These are phyloP conservation scores for Pecten maximus DNA, from an alignment of 2,888 invertebrate genomes.

Conservation along the genomic window DNA sequence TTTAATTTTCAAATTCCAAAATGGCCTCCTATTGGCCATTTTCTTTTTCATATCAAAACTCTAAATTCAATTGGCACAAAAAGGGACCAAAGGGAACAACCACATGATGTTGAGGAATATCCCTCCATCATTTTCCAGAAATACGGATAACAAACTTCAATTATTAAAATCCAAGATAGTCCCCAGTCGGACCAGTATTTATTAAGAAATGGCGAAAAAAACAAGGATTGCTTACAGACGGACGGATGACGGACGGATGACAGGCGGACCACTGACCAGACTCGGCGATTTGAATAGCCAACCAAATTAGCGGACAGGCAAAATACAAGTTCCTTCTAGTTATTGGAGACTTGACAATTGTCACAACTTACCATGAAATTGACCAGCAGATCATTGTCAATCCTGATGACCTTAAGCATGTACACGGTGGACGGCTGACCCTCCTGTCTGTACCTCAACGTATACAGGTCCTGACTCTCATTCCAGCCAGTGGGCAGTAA, in stretches of 20 bases:
- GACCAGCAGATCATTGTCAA: conserved; percentile 65
- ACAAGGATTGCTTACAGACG: too few relatives aligned
- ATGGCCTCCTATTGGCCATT: neutral
- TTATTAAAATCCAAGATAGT: neutral
- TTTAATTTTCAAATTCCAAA: neutral
- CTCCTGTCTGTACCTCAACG: conserved; percentile 87
- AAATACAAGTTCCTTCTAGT: neutral
- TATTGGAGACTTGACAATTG: too few relatives aligned
- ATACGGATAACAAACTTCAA: neutral
- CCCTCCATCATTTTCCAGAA: neutral
- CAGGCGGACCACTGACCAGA: too few relatives aligned
- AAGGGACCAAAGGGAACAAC: neutral
- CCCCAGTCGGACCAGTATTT: neutral
- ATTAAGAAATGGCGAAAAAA: too few relatives aligned
- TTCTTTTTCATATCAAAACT: neutral
- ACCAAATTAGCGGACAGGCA: too few relatives aligned
- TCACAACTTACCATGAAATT: conserved; percentile 68
- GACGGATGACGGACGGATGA: too few relatives aligned
- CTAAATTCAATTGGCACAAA: too few relatives aligned
- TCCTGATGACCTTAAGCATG: conserved; percentile 69
- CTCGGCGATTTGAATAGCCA: too few relatives aligned
- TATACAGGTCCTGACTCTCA: conserved; percentile 86
- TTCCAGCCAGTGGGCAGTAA: conserved; percentile 91
- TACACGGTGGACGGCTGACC: conserved; percentile 51
- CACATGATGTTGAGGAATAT: neutral